Conservation (phyloP, 2,113 vertebrate genomes). For the Gracilinanus agilis region DNA sequence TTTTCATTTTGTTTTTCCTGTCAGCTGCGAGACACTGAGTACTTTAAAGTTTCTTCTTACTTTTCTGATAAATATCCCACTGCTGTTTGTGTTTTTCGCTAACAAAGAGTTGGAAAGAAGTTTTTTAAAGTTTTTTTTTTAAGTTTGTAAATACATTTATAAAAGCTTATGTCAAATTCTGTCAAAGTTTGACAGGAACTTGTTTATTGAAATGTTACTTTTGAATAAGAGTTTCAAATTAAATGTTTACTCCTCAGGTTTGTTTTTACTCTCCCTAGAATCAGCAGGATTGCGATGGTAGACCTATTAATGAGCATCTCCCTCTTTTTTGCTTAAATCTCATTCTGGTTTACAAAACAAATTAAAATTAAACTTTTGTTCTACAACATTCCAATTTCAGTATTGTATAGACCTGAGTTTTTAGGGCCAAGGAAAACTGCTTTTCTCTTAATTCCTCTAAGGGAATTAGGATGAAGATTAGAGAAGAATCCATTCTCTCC, state of each 20-base stretch:
- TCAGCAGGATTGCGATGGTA: too few relatives aligned
- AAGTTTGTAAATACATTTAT: not conserved
- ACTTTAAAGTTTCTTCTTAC: not conserved
- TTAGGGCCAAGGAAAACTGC: not conserved
- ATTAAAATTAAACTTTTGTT: too few relatives aligned
- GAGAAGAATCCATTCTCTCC: not conserved
- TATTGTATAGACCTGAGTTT: not conserved
- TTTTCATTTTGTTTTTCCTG: too few relatives aligned
- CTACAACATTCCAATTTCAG: not conserved
- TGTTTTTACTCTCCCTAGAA: too few relatives aligned
- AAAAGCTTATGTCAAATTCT: not conserved
- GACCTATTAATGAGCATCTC: too few relatives aligned
- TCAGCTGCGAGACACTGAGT: not conserved
- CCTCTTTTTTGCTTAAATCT: too few relatives aligned
- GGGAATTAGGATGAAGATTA: not conserved
- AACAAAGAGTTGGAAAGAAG: not conserved
- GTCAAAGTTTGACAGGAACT: not conserved
- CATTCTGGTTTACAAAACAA: too few relatives aligned
- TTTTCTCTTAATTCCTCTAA: not conserved
- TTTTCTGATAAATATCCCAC: not conserved
- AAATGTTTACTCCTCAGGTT: too few relatives aligned
- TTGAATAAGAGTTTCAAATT: not conserved
- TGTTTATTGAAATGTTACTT: not conserved
- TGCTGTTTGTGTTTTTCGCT: not conserved
- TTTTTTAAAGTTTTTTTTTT: not conserved